Base-by-base conservation (phyloP, 2,888 invertebrate genomes). In the Aquatica leii region DNA sequence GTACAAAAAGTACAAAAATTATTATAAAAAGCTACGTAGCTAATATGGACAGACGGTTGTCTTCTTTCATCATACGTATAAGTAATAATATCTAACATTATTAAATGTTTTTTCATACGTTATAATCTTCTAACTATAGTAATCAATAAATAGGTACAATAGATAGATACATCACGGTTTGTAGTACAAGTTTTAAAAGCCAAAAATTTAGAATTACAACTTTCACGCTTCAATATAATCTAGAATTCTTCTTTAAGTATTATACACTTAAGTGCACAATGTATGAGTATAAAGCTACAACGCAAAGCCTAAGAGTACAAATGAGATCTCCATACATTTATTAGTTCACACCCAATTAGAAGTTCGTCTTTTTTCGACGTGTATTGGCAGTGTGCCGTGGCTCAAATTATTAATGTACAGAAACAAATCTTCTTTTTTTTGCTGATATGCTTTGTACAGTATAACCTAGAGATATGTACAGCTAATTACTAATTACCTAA, bases 21-120 rank as follows among this genome's bases (percentile, higher is more conserved):
- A 80, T 78, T 79, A 80, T 79, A 80, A 80, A 80, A 80, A 80
- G 80, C 80, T 80, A 81, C 77, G 71, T 74, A 69, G 68, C 75
- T 76, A 76, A 71, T 74, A 76, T 79, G 77, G 78, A 79, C 78
- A 78, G 74, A 78, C 48, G 17, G 31, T 57, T 46, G 21, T 46
- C 46, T 18, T 48, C 12, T 49, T 20, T 43, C 6, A 2, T 37
- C 11, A 49, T 50, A 51, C 53, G 35, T 53, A 52, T 52, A 57
- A 56, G 53, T 53, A 52, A 41, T 53, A 62, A 49, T 48, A 14
- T 40, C 35, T 54, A 62, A 58, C 58, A 62, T 53, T 53, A 58
- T 58, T 50, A 34, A 53, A 57, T 24, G 41, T 50, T 35, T 17
- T 40, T 56, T 21, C 20, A 60, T 50, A 51, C 43, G 46, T 58